A percentile compares a stretch with the other conserved stretches of the same genome.
Conservation (phyloP, 2,797 vertebrate genomes). For the Hozukius guyotensis region DNA sequence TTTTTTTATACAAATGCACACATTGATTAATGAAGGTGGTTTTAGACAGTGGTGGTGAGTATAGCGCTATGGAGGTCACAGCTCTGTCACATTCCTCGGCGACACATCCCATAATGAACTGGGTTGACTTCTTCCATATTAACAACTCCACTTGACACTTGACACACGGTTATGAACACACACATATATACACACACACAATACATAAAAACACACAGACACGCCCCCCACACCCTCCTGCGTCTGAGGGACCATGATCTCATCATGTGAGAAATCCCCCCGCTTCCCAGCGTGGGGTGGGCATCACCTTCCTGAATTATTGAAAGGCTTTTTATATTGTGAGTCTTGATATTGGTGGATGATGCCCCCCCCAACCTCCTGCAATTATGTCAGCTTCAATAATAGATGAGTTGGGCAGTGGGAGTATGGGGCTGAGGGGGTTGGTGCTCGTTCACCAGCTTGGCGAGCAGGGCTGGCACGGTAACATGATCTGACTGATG, state of each 20-base stretch:
- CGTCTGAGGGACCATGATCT: conserved; percentile 69
- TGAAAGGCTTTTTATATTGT: conserved; percentile 64
- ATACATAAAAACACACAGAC: not conserved
- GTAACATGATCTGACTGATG: conserved; percentile 52
- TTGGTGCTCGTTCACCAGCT: conserved; percentile 47
- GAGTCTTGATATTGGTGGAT: conserved; percentile 65
- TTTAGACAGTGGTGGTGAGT: conserved; percentile 20
- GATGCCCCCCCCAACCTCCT: conserved; percentile 17
- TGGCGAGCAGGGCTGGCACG: conserved; percentile 40
- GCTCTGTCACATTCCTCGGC: conserved; percentile 23
- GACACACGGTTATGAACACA: conserved; percentile 11
- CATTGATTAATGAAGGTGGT: conserved; percentile 67
- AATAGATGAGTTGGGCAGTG: conserved; percentile 64
- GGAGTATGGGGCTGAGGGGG: not conserved
- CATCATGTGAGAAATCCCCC: conserved; percentile 57
- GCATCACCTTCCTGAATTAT: conserved; percentile 72
- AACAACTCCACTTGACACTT: conserved; percentile 14
- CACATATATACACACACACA: not conserved
- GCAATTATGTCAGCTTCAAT: conserved; percentile 75
- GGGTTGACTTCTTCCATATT: conserved; percentile 33
- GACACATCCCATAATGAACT: conserved; percentile 53
- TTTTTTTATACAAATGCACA: not conserved
- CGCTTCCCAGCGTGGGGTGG: conserved; percentile 34
- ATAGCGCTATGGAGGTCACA: conserved; percentile 19
- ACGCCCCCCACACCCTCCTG: conserved; percentile 25